Percentiles rank a stretch among this genome's conserved stretches.
Conservation (phyloP, 1,140 invertebrate species). For the Heterodera carotae region DNA sequence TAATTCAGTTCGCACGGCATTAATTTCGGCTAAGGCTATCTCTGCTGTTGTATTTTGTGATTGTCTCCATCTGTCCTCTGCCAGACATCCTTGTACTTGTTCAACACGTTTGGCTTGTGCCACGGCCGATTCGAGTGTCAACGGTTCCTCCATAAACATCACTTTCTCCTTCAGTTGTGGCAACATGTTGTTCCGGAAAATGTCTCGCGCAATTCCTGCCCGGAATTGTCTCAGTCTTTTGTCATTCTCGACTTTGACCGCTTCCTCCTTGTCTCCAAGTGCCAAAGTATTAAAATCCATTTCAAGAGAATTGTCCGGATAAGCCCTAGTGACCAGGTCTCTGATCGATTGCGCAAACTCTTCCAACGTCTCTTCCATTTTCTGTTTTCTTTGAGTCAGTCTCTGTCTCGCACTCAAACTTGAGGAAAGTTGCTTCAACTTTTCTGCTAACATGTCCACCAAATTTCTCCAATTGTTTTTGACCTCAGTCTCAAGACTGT, state of each 20-base stretch:
- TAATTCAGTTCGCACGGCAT: slow-evolving; percentile 1
- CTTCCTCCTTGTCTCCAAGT: not conserved
- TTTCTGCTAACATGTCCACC: not conserved
- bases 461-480: not conserved
- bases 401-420: not conserved
- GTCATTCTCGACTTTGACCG: not conserved
- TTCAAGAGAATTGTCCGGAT: not conserved
- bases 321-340: not conserved
- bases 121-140: not conserved
- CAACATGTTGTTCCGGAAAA: not conserved
- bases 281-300: not conserved
- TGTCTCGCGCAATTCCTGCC: not conserved
- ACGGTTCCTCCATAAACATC: not conserved
- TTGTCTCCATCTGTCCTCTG: not conserved
- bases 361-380: not conserved
- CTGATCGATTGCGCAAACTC: slow-evolving; percentile 2
- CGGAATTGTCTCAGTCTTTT: not conserved
- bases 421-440: not conserved
- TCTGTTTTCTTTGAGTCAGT: not conserved
- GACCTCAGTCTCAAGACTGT: not conserved
- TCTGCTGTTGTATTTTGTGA: not conserved
- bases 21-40: not conserved
- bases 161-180: slow-evolving; percentile 11
- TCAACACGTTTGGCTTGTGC: slow-evolving; percentile 3
- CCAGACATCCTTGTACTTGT: not conserved